Evolutionary conservation across 2,888 invertebrate species (phyloP).

Genomic region (Tenthredo mesomela): DNA sequence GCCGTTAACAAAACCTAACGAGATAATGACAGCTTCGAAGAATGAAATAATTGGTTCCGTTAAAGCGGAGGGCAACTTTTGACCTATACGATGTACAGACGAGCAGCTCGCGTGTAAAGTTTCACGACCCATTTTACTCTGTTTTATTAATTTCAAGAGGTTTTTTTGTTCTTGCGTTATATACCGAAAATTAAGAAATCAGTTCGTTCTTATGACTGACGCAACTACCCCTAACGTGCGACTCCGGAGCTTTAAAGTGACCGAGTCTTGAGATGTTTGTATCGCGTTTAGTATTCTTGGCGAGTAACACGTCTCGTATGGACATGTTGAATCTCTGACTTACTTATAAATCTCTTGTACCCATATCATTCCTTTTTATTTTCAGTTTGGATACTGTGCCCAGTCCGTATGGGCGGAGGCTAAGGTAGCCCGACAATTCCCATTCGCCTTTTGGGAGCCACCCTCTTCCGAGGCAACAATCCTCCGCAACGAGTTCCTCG

Average conservation of each 20-base stretch:
- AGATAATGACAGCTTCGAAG: slow-evolving; percentile 44
- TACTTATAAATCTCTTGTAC: background rate
- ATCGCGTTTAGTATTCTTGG: background rate
- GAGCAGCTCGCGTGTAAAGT: background rate
- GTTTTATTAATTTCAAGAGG: background rate
- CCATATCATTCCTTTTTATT: background rate
- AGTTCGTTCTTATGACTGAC: background rate
- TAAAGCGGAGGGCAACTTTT: slow-evolving; percentile 22
- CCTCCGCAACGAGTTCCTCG: slow-evolving; percentile 41
- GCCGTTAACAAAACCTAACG: slow-evolving; percentile 33
- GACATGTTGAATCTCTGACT: background rate
- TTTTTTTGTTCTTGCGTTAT: background rate
- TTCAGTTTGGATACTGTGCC: background rate
- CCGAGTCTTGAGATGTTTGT: background rate
- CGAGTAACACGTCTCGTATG: background rate
- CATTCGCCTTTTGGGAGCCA: slow-evolving; percentile 74
- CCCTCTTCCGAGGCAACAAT: slow-evolving; percentile 65
- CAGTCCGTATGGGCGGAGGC: slow-evolving; percentile 72
- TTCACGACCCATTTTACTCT: background rate
- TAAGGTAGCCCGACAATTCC: slow-evolving; percentile 70
- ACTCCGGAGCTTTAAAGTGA: background rate
- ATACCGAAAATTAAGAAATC: background rate
- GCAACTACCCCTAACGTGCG: no score
- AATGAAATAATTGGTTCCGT: slow-evolving; percentile 37
- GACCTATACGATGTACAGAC: background rate